These are phyloP conservation scores for Corythucha ciliata DNA, from an alignment of 2,888 invertebrate species.

Conservation along the genomic window DNA sequence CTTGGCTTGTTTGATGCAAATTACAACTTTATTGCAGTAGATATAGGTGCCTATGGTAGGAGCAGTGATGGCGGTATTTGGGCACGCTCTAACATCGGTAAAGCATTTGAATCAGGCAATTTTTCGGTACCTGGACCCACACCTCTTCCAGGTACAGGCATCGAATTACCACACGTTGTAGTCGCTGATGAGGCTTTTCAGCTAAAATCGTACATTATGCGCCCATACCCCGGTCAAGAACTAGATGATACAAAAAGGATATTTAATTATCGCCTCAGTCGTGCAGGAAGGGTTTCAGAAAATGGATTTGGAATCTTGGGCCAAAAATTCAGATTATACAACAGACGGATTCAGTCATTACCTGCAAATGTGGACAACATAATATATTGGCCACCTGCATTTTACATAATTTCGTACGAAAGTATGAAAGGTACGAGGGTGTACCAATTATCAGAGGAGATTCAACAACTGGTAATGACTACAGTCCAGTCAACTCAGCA, in stretches of 20 bases:
- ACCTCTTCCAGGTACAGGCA: conserved; percentile 33
- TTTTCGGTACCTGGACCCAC: conserved; percentile 34
- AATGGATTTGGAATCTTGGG: conserved; percentile 4
- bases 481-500: no score
- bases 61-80: conserved; percentile 38
- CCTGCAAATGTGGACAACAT: conserved; percentile 5
- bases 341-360: not conserved
- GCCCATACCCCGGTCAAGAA: conserved; percentile 9
- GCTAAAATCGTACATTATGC: conserved; percentile 11
- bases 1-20: conserved; percentile 35
- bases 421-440: not conserved
- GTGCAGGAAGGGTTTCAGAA: not conserved
- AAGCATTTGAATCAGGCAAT: conserved; percentile 23
- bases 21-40: conserved; percentile 36
- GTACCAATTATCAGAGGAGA: not conserved
- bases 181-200: conserved; percentile 33
- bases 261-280: conserved; percentile 2
- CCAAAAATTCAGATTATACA: conserved; percentile 20
- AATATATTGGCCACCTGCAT: not conserved
- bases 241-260: conserved; percentile 20
- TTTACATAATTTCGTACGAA: conserved; percentile 10
- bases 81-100: conserved; percentile 32
- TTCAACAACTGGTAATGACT: not conserved
- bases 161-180: conserved; percentile 34
- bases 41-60: conserved; percentile 37